phyloP scores from a whole-genome alignment of 2,888 invertebrate genomes.

The Trissolcus brochymenae region DNA sequence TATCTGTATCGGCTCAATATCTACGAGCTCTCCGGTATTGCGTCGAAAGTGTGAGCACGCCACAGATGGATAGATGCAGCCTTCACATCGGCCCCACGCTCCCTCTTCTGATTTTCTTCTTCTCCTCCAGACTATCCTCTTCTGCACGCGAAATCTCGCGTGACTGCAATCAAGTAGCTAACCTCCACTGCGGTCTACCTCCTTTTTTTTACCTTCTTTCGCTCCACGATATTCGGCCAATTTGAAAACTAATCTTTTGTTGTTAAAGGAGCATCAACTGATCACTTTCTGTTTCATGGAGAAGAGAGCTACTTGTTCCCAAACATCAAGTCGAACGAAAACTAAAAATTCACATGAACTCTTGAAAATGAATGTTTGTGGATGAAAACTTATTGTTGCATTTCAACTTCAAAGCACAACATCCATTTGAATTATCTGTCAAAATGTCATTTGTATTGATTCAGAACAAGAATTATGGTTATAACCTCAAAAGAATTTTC shows the following conservation, averaged over 20 bases:
- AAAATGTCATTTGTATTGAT: no score
- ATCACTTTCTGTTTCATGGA: slow-evolving; percentile 45
- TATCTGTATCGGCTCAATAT: slow-evolving; percentile 66
- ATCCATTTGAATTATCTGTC: no score
- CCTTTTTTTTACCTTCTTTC: slow-evolving; percentile 27
- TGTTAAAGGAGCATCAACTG: slow-evolving; percentile 39
- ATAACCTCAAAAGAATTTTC: no score
- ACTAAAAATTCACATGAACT: no score
- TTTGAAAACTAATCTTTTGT: slow-evolving; percentile 48
- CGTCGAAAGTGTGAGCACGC: slow-evolving; percentile 44
- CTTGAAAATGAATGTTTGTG: no score
- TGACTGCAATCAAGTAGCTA: slow-evolving; percentile 60
- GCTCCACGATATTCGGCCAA: slow-evolving; percentile 38
- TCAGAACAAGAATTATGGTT: no score
- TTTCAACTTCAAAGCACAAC: no score
- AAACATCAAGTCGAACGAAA: no score
- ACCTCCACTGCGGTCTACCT: slow-evolving; percentile 37
- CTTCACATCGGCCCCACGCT: slow-evolving; percentile 31
- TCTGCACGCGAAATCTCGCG: slow-evolving; percentile 56
- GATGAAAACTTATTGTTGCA: no score
- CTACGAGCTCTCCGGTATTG: slow-evolving; percentile 32
- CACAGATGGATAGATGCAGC: slow-evolving; percentile 24
- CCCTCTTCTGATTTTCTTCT: slow-evolving; percentile 15
- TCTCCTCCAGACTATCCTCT: slow-evolving; percentile 21
- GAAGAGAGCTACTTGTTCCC: neutral